These are phyloP conservation scores for Bellardia bayeri DNA, from an alignment of 2,888 invertebrate genomes.

Conservation along the genomic window DNA sequence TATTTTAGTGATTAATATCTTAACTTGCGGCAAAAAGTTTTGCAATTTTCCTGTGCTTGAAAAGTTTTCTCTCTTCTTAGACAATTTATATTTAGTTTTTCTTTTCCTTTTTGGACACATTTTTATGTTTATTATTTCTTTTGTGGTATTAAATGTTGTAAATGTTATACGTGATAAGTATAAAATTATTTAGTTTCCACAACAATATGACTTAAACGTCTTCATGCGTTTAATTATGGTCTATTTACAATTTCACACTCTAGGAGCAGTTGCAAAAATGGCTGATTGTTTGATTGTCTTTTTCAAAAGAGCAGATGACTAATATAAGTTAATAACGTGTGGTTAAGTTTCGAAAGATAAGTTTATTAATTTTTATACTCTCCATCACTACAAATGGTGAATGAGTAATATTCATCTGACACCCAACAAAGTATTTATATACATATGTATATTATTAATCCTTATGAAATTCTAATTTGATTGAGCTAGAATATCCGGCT, in stretches of 20 bases:
- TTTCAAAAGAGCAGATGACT: neutral
- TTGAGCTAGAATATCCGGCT: too few relatives aligned
- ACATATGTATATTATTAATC: too few relatives aligned
- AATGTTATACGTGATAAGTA: neutral
- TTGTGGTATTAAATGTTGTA: constrained; percentile 6
- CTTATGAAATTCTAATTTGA: too few relatives aligned
- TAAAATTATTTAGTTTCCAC: neutral
- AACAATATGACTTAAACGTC: constrained; percentile 1
- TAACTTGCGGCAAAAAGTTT: neutral
- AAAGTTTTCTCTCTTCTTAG: neutral
- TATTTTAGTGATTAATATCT: constrained; percentile 7
- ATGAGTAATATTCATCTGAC: too few relatives aligned
- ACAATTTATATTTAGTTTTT: neutral
- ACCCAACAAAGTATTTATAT: too few relatives aligned
- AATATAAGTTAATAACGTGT: constrained; percentile 2
- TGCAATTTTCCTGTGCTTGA: neutral
- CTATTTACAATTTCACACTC: constrained; percentile 12
- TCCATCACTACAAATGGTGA: too few relatives aligned
- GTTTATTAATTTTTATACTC: too few relatives aligned
- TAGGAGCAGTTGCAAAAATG: neutral
- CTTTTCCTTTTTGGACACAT: neutral
- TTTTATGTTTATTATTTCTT: constrained; percentile 11
- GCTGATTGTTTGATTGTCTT: neutral
- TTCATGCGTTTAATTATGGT: constrained; percentile 18
- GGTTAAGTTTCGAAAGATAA: neutral